Evolutionary conservation across 2,113 vertebrate genomes (phyloP).

Genomic region (Tapirus terrestris): DNA sequence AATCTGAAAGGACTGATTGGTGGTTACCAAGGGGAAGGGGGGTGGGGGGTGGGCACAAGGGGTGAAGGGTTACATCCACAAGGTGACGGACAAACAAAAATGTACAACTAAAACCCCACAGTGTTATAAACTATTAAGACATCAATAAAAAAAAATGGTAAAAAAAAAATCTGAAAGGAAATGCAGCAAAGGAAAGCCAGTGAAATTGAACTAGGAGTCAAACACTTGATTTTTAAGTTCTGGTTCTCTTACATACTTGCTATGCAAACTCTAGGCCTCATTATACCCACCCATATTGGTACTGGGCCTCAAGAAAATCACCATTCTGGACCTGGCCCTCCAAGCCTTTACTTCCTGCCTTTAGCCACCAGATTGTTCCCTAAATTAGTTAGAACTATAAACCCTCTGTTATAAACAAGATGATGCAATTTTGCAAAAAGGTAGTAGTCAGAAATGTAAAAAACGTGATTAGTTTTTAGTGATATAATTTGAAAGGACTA

Average conservation of each 20-base stretch:
- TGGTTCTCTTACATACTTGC: not conserved
- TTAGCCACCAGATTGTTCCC: not conserved
- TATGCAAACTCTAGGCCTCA: not conserved
- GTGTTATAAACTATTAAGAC: too few species aligned
- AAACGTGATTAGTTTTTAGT: not conserved
- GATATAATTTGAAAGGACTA: not conserved
- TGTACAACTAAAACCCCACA: too few species aligned
- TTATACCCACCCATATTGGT: fast-evolving
- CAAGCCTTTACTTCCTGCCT: not conserved
- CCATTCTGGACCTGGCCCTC: not conserved
- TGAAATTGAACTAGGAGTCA: not conserved
- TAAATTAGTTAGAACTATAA: not conserved
- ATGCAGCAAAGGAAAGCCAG: not conserved
- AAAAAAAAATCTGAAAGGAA: conserved; percentile 10
- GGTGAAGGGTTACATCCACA: too few species aligned
- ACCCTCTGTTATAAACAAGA: not conserved
- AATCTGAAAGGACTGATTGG: not conserved
- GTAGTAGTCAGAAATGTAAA: not conserved
- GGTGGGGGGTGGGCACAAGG: too few species aligned
- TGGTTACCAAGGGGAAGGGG: too few species aligned
- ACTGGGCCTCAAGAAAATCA: not conserved
- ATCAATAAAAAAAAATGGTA: too few species aligned
- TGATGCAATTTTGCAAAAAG: not conserved
- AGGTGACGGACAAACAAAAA: too few species aligned
- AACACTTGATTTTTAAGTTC: not conserved